phyloP scores from a whole-genome alignment of 2,888 invertebrate species.

The Archips crataeganus region DNA sequence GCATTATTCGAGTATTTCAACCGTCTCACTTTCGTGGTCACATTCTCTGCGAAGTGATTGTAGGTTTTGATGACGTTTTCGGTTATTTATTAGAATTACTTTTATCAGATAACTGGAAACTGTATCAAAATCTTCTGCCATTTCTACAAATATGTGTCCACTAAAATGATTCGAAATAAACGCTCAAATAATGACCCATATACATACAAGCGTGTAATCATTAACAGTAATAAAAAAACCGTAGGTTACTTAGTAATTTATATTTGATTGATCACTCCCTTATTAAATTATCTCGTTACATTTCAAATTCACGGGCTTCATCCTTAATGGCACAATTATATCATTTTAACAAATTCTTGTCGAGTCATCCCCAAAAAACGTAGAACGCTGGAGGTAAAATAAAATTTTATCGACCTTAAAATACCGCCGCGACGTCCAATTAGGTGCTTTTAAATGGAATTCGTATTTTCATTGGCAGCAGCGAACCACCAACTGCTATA shows the following conservation, averaged over 20 bases:
- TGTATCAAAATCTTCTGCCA: too few relatives aligned
- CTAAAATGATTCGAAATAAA: too few relatives aligned
- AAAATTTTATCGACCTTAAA: slow-evolving; percentile 43
- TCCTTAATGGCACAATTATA: slow-evolving; percentile 11
- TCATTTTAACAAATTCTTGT: slow-evolving; percentile 2
- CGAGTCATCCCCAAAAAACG: slow-evolving; percentile 18
- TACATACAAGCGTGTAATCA: not conserved
- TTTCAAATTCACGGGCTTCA: slow-evolving; percentile 8
- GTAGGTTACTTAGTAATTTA: not conserved
- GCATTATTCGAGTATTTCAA: too few relatives aligned
- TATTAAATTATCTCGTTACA: not conserved
- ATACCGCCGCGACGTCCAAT: slow-evolving; percentile 39
- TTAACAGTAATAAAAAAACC: not conserved
- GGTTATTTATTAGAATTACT: too few relatives aligned
- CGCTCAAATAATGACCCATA: too few relatives aligned
- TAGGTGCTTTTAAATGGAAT: slow-evolving; percentile 44
- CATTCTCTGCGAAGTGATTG: too few relatives aligned
- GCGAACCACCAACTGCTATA: slow-evolving; percentile 44
- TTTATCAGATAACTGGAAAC: too few relatives aligned
- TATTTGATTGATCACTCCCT: not conserved
- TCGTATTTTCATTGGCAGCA: slow-evolving; percentile 45
- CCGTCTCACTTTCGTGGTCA: too few relatives aligned
- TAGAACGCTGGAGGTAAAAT: slow-evolving; percentile 18
- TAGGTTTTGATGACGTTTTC: too few relatives aligned
- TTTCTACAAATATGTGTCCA: too few relatives aligned